A percentile compares a stretch with the other conserved stretches of the same genome.
Conservation (phyloP, 2,888 invertebrate species). For the Lymantria dispar region DNA sequence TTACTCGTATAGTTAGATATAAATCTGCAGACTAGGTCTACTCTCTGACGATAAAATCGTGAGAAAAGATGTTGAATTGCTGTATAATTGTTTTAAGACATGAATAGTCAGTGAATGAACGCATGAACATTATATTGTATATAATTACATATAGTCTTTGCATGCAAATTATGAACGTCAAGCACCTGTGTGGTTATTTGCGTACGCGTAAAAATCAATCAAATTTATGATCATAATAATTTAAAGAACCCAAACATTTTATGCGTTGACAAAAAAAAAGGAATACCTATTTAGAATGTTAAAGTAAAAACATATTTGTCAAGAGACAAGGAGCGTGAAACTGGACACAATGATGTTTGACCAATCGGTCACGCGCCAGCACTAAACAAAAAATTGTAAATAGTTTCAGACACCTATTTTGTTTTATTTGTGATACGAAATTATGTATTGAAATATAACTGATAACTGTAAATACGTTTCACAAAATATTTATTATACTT, state of each 20-base stretch:
- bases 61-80: conserved; percentile 67
- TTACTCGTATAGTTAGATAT: conserved; percentile 49
- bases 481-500: not conserved
- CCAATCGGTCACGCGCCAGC: conserved; percentile 50
- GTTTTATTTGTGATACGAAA: conserved; percentile 26
- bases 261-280: conserved; percentile 13
- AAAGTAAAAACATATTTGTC: conserved; percentile 53
- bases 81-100: conserved; percentile 66
- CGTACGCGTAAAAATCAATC: conserved; percentile 22
- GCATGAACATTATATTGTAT: conserved; percentile 43
- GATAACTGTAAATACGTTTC: conserved; percentile 18
- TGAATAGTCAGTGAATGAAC: conserved; percentile 62
- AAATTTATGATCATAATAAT: conserved; percentile 9
- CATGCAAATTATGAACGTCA: conserved; percentile 43
- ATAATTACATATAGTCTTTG: conserved; percentile 2
- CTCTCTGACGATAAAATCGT: conserved; percentile 63
- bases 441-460: conserved; percentile 23
- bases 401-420: conserved; percentile 34
- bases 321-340: conserved; percentile 57
- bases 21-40: conserved; percentile 58
- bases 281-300: conserved; percentile 28
- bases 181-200: conserved; percentile 22
- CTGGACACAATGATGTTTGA: conserved; percentile 51
- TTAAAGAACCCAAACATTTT: conserved; percentile 18
- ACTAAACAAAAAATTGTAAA: conserved; percentile 42